Conservation (phyloP, 2,888 invertebrate species). For the Boloria euphrosyne region DNA sequence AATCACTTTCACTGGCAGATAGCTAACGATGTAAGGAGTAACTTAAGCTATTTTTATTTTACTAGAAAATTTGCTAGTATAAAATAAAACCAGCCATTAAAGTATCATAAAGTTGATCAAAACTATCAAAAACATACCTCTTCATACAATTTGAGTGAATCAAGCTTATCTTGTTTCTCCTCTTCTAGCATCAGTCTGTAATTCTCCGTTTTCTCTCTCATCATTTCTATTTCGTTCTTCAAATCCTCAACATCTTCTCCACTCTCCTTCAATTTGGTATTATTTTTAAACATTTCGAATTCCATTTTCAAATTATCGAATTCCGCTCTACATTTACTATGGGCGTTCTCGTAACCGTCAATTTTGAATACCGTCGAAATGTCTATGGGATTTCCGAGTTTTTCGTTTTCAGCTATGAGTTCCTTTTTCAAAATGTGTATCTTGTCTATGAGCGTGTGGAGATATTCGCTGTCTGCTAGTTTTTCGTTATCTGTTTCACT, state of each 20-base stretch:
- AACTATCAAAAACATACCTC: conserved; percentile 63
- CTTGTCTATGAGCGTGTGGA: conserved; percentile 84
- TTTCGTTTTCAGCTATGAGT: conserved; percentile 83
- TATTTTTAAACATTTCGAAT: conserved; percentile 81
- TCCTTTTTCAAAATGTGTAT: conserved; percentile 84
- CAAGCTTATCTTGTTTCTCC: conserved; percentile 84
- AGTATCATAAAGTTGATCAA: neutral
- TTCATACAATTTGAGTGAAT: conserved; percentile 81
- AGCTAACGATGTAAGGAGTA: no score
- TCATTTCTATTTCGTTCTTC: conserved; percentile 83
- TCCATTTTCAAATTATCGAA: conserved; percentile 84
- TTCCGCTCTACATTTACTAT: conserved; percentile 85
- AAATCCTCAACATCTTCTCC: conserved; percentile 65
- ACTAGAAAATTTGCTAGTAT: no score
- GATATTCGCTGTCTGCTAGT: conserved; percentile 72
- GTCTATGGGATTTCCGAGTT: conserved; percentile 83
- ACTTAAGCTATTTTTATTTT: no score
- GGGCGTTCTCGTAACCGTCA: conserved; percentile 68
- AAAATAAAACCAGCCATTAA: neutral
- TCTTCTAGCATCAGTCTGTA: conserved; percentile 84
- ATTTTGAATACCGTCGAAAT: conserved; percentile 78
- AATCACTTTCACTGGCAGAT: no score
- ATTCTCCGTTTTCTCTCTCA: conserved; percentile 86
- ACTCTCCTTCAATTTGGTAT: conserved; percentile 48
- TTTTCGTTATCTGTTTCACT: conserved; percentile 77